Evolutionary conservation across 2,888 invertebrate genomes (phyloP).

Genomic region (Scelioninae gen. 2): DNA sequence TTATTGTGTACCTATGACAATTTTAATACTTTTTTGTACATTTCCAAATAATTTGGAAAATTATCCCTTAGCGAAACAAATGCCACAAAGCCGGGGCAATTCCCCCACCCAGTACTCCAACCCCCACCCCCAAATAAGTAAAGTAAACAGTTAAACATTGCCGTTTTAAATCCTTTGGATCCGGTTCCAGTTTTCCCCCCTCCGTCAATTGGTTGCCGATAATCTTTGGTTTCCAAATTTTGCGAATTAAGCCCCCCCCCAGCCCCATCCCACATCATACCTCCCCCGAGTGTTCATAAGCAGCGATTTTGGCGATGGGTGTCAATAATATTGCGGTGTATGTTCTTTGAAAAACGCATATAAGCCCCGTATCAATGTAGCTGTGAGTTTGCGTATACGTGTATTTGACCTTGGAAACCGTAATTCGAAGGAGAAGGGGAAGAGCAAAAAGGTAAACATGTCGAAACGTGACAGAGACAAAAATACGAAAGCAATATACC

Average conservation of each 20-base stretch:
- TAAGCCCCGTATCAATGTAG: conserved; percentile 38
- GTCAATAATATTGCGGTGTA: conserved; percentile 51
- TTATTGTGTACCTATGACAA: too few relatives aligned
- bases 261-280: neutral
- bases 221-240: conserved; percentile 11
- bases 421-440: neutral
- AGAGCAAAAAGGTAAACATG: conserved; percentile 17
- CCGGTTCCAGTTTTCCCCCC: conserved; percentile 19
- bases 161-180: conserved; percentile 46
- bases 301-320: conserved; percentile 55
- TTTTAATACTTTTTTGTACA: too few relatives aligned
- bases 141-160: too few relatives aligned
- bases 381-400: conserved; percentile 32
- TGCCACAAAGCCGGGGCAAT: too few relatives aligned
- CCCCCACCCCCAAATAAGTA: too few relatives aligned
- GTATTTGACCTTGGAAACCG: neutral
- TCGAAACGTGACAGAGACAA: conserved; percentile 16
- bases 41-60: too few relatives aligned
- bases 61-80: too few relatives aligned
- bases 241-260: neutral
- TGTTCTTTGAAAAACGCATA: conserved; percentile 23
- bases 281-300: conserved; percentile 56
- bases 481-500: conserved; percentile 42
- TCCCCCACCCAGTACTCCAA: too few relatives aligned
- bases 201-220: conserved; percentile 8